Percentiles rank a stretch among this genome's conserved stretches.
Conservation (phyloP, 2,113 vertebrate species). For the Cryptomyrus ogoouensis region DNA sequence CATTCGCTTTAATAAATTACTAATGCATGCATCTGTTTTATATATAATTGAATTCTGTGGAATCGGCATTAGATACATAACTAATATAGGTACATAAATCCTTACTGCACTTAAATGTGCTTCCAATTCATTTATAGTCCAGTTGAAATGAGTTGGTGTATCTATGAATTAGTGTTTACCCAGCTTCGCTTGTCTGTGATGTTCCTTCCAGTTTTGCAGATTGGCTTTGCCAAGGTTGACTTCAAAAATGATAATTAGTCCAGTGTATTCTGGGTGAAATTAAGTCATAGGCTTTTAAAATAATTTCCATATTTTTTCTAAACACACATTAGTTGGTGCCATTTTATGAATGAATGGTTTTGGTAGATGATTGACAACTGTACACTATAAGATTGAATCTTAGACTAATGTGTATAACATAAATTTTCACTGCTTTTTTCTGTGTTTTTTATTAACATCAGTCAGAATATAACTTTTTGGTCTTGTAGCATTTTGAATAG, state of each 20-base stretch:
- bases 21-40: neutral
- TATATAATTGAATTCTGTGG: neutral
- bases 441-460: neutral
- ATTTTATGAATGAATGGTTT: neutral
- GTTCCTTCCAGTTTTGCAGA: neutral
- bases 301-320: neutral
- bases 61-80: neutral
- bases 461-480: neutral
- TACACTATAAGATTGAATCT: neutral
- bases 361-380: neutral
- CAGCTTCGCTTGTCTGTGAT: neutral
- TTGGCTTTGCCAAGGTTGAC: neutral
- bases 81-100: neutral
- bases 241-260: neutral
- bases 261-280: neutral
- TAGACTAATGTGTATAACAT: neutral
- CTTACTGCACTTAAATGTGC: neutral
- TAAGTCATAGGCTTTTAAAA: neutral
- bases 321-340: neutral
- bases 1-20: neutral
- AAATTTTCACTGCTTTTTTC: neutral
- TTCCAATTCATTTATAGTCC: neutral
- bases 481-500: neutral
- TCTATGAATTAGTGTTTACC: too few species aligned
- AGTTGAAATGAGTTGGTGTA: neutral